Base-by-base conservation (phyloP, 2,888 invertebrate genomes). In the Eledona agricola region DNA sequence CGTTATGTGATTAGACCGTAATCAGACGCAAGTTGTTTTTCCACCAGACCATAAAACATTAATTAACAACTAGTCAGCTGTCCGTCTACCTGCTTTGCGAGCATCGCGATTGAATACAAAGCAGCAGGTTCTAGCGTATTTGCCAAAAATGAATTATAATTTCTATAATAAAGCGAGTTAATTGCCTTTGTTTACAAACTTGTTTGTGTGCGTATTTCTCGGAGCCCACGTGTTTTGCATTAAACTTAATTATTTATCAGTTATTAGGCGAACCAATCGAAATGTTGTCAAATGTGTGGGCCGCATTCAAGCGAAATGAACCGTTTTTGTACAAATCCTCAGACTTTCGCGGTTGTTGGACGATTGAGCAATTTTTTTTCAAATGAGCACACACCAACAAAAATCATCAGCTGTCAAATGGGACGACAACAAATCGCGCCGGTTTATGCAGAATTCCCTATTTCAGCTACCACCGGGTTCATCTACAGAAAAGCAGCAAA, bases 171-270 rank as follows among this genome's bases (percentile, higher is more conserved):
- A 43, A 43, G 10, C 19, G 17, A 26, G 35, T 49, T 37, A 49
- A 50, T 40, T 50, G 50, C 28, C 32, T 51, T 51, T 51, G 51
- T 51, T 51, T 51, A 51, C 51, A 42, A 51, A 51, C 49, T 47
- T 20, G 47, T 47, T 29, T 37, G 35, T 40, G 42, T 40, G 34
- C 25, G 32, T 28, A 26, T 17, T 32, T 20, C 31, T 42, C 34
- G 10, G 13, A 34, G 19, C 51, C 51, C 51, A 51, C 51, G 51
- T 51, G 51, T 42, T 34, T 42, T 31, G 11, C 11, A 42, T 51
- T 42, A 42, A 34, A 34, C 26, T 51, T 37, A 51, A 51, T 51
- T 37, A 51, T 51, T 34, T 37, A 51, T 51, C 45, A 51, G 43
- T 28, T 29, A 42, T 28, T 51, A 26, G 26, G 31, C 34, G 28